Percentiles rank a stretch among this genome's conserved stretches.
Conservation (phyloP, 2,113 vertebrate species). For the Gambusia affinis region DNA sequence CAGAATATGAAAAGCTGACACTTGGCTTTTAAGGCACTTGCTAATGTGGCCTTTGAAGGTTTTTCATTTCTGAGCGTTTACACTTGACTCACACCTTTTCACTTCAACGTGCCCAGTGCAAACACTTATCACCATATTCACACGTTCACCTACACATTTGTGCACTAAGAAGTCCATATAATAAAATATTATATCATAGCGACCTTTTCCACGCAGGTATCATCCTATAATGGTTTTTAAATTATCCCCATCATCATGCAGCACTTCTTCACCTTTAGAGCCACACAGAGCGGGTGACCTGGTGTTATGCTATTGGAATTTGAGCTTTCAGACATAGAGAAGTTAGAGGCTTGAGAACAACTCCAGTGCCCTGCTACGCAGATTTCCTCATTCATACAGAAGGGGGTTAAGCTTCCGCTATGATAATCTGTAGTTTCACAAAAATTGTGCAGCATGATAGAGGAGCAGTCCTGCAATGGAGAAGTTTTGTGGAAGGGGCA, state of each 20-base stretch:
- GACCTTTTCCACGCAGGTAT: not conserved
- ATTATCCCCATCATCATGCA: not conserved
- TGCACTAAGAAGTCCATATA: not conserved
- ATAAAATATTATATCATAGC: not conserved
- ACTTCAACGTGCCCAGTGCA: conserved; percentile 21
- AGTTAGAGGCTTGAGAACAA: not conserved
- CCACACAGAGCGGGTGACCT: not conserved
- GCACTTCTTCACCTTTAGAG: not conserved
- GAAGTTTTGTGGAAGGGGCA: not conserved
- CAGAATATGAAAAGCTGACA: conserved; percentile 58
- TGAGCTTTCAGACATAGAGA: not conserved
- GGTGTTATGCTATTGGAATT: not conserved
- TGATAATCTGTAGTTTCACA: not conserved
- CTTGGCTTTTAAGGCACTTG: conserved; percentile 67
- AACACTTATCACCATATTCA: conserved; percentile 23
- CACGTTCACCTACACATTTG: not conserved
- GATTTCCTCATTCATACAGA: not conserved
- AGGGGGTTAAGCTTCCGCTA: not conserved
- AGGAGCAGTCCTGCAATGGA: not conserved
- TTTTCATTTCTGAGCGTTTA: conserved; percentile 31
- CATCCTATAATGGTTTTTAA: not conserved
- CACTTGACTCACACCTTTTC: conserved; percentile 2
- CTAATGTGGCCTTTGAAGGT: conserved; percentile 67
- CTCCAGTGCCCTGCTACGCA: not conserved
- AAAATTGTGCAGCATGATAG: not conserved